phyloP scores from a whole-genome alignment of 23 tunicate species.

The Phallusia fumigata region DNA sequence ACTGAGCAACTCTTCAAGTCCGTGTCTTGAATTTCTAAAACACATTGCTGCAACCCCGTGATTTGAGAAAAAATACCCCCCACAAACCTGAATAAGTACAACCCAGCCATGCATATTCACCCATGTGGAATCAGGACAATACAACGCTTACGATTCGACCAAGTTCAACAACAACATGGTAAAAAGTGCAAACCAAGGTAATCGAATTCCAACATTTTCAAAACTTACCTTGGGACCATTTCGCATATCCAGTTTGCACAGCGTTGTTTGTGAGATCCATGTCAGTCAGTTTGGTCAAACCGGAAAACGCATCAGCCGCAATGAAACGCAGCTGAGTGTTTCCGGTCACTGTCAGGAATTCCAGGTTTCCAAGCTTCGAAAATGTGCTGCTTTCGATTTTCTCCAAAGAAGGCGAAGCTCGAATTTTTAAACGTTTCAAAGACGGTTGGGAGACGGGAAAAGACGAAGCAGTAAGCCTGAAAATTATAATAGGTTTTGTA shows the following conservation, averaged over 20 bases:
- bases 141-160: too few relatives aligned
- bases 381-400: not conserved
- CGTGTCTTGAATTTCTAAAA: too few relatives aligned
- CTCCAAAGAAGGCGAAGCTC: not conserved
- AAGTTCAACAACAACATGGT: too few relatives aligned
- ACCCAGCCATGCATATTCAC: too few relatives aligned
- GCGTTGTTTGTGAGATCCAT: not conserved
- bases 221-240: not conserved
- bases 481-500: too few relatives aligned
- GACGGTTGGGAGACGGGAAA: not conserved
- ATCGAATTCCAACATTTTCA: too few relatives aligned
- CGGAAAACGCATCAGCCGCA: not conserved
- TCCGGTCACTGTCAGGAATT: not conserved
- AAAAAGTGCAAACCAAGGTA: too few relatives aligned
- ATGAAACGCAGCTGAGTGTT: not conserved
- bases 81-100: too few relatives aligned
- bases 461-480: not conserved
- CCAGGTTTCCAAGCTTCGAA: not conserved
- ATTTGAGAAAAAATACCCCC: too few relatives aligned
- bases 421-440: not conserved
- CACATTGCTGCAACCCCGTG: too few relatives aligned
- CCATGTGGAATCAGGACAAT: too few relatives aligned
- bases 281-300: not conserved
- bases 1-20: too few relatives aligned
- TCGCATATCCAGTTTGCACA: not conserved